These are phyloP conservation scores for Labia minor DNA, from an alignment of 2,888 invertebrate species.

Conservation along the genomic window DNA sequence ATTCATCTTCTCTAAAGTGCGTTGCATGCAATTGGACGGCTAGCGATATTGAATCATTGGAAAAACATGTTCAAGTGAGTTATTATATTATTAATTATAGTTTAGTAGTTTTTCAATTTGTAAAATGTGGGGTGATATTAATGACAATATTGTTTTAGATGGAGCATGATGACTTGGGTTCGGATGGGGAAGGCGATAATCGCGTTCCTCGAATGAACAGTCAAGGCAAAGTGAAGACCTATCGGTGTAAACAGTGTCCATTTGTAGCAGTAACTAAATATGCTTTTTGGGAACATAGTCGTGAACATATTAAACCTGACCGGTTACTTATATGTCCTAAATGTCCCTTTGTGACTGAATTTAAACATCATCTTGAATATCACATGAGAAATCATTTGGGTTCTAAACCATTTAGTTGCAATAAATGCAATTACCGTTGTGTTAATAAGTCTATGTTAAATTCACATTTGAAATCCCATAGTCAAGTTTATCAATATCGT, in stretches of 20 bases:
- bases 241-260: constrained; percentile 87
- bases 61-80: not conserved
- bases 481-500: constrained; percentile 80
- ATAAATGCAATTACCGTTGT: constrained; percentile 77
- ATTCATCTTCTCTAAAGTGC: not conserved
- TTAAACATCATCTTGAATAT: constrained; percentile 97
- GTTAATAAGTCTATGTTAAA: constrained; percentile 99
- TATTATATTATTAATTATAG: not conserved
- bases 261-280: constrained; percentile 75
- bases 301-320: constrained; percentile 84
- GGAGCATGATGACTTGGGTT: not conserved
- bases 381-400: constrained; percentile 91
- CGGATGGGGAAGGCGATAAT: not conserved
- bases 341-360: constrained; percentile 96
- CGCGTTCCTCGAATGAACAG: constrained; percentile 54
- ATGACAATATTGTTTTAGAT: not conserved
- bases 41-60: not conserved
- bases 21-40: not conserved
- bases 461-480: constrained; percentile 94
- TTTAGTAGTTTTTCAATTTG: not conserved
- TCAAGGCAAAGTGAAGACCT: constrained; percentile 75
- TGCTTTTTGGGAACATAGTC: constrained; percentile 87
- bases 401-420: constrained; percentile 90
- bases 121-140: not conserved
- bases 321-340: constrained; percentile 81